Base-by-base conservation (phyloP, 2,113 vertebrate species). In the Menura novaehollandiae region DNA sequence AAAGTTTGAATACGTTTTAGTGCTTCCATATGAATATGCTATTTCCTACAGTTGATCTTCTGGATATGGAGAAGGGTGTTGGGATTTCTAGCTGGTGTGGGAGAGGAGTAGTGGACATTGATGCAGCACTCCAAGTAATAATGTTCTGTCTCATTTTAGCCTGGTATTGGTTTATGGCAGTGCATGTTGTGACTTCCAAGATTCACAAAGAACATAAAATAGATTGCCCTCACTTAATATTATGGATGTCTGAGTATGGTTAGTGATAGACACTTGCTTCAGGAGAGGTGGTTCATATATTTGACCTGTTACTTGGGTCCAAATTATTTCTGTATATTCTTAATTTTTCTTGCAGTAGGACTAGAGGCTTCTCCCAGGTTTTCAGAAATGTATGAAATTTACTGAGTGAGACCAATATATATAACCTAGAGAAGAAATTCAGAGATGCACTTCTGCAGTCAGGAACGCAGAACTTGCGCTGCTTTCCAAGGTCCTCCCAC, bases 381-480 rank as follows among this genome's bases (percentile, higher is more conserved):
- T 41, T 62, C 16, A 67, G 35, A 87, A 81, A 55, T 24, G 3
- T 15, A 2, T 58, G 32, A 58, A n/a, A 49, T 39, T 28, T 39
- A 16, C 12, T 24, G 39, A 41, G n/a, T 8, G 37, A 43, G 11
- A 60, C 19, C 0, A 0, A 1, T 73, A 8, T 15, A 5, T 26
- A 2, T 46, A 32, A 43, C 18, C 18, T 26, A 12, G 49, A 66
- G 23, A 26, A n/a, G 18, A 30, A 52, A n/a, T 44, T 73, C 7
- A 12, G 60, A 52, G 22, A 39, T 51, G 13, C 1, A 2, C 5
- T 89, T 33, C 37, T 85, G 53, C 4, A 19, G 1, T 39, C 28
- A 17, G 4, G 47, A 55, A 14, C 1, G 3, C 26, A 33, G 67
- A 63, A 15, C 13, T 60, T 37, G 26, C 30, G 13, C 23, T 75